phyloP scores from a whole-genome alignment of 2,888 invertebrate species.

The Aleiodes alternator region DNA sequence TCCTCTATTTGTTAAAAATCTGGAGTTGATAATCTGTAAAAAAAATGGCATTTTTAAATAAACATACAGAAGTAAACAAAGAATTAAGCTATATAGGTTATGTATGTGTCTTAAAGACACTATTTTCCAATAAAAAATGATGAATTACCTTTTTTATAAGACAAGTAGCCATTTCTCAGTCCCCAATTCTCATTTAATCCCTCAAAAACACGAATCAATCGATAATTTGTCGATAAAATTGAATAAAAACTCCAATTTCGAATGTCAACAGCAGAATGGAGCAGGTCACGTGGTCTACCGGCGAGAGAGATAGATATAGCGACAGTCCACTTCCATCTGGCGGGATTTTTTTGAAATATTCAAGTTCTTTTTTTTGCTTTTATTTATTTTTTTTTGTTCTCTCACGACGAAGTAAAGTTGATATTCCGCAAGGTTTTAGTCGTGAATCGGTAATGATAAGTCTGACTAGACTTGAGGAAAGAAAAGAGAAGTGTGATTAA shows the following conservation, averaged over 20 bases:
- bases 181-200: neutral
- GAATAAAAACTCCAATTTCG: no score
- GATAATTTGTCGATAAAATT: neutral
- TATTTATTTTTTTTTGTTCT: neutral
- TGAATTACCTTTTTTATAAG: constrained; percentile 8
- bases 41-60: no score
- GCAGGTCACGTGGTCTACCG: no score
- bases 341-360: neutral
- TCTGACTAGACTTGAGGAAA: neutral
- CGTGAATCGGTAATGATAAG: constrained; percentile 7
- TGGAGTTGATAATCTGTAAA: constrained; percentile 11
- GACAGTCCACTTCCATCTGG: neutral
- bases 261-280: no score
- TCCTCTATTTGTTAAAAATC: neutral
- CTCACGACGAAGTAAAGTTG: neutral
- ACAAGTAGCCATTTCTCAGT: constrained; percentile 1
- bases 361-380: neutral
- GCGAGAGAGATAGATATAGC: no score
- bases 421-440: constrained; percentile 1
- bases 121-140: neutral
- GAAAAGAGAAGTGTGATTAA: neutral
- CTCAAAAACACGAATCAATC: neutral
- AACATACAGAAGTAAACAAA: constrained; percentile 25
- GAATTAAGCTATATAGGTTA: neutral
- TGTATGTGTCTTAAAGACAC: neutral